Base-by-base conservation (phyloP, 2,797 vertebrate genomes). In the Silurus lanzhouensis region DNA sequence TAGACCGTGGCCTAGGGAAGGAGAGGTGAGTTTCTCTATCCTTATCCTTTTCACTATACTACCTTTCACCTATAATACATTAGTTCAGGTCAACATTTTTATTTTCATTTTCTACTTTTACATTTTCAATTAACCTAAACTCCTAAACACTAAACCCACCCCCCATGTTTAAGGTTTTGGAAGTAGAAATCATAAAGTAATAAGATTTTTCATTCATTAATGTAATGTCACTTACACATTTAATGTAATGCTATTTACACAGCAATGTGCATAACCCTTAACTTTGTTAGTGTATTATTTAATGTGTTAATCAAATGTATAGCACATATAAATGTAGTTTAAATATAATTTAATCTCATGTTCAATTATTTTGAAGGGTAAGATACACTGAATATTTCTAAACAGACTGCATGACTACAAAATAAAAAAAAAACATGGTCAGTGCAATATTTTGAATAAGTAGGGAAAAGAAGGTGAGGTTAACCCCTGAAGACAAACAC, bases 1-100 rank as follows among this genome's bases (percentile, higher is more conserved):
- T 87, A 96, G 98, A 92, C 96, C 97, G 1, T 99, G 98, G 98
- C 96, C 96, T 91, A 95, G 98, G 92, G 98, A 99, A 91, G 98
- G 97, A 95, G 98, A 99, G 96, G 98, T 98, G 93, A 97, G 96
- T 72, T 70, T 63, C 76, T 46, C 25, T 15, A 15, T 48, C 85
- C 75, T 86, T 88, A 63, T 74, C 87, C 88, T 22, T 78, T 58
- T 58, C 52, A 12, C 15, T 78, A 38, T 66, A 12, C 55, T 27
- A 5, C 38, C 6, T 60, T 7, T 63, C 14, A n/a, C 22, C 22
- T 46, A 72, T 48, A 20, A 61, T 44, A 22, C 71, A 20, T 46
- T 74, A 74, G 55, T 58, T 46, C 5, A 0, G 27, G 31, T 82
- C 60, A 80, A 19, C 61, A 52, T 38, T 38, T 38, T 38, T 38